Conservation (phyloP, 2,113 vertebrate species). For the Petrocephalus zakoni region DNA sequence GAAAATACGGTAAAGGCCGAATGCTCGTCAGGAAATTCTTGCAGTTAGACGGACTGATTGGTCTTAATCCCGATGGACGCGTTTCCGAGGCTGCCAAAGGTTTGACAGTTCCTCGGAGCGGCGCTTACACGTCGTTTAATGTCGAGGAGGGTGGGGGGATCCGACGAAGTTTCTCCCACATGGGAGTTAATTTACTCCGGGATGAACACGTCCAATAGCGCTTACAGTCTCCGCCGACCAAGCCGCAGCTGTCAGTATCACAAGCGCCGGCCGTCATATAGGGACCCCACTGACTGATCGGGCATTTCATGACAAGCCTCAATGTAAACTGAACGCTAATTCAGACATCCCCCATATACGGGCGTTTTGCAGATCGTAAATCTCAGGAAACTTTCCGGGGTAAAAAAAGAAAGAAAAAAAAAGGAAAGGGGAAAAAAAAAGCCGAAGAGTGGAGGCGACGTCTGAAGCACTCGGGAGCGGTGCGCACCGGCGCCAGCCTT, state of each 20-base stretch:
- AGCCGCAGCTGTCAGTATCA: neutral
- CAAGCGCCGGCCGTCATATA: neutral
- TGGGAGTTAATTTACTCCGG: slow-evolving; percentile 4
- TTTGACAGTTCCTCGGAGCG: neutral
- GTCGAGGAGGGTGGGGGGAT: neutral
- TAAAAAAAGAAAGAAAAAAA: neutral
- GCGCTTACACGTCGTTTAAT: neutral
- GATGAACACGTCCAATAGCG: neutral
- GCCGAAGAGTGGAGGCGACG: neutral
- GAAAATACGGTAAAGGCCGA: slow-evolving; percentile 29
- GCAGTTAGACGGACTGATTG: slow-evolving; percentile 37
- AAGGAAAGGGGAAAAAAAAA: neutral
- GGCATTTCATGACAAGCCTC: neutral
- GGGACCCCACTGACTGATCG: neutral
- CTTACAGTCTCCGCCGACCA: neutral
- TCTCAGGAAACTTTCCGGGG: neutral
- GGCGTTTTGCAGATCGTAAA: neutral
- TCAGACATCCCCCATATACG: neutral
- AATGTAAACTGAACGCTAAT: neutral
- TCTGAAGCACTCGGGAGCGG: neutral
- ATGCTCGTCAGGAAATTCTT: slow-evolving; percentile 50
- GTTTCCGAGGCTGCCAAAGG: slow-evolving; percentile 30
- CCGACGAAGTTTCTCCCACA: neutral
- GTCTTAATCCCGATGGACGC: slow-evolving; percentile 45
- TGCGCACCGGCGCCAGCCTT: neutral